Evolutionary conservation across 2,888 invertebrate genomes (phyloP).

Genomic region (Tachina grossa): DNA sequence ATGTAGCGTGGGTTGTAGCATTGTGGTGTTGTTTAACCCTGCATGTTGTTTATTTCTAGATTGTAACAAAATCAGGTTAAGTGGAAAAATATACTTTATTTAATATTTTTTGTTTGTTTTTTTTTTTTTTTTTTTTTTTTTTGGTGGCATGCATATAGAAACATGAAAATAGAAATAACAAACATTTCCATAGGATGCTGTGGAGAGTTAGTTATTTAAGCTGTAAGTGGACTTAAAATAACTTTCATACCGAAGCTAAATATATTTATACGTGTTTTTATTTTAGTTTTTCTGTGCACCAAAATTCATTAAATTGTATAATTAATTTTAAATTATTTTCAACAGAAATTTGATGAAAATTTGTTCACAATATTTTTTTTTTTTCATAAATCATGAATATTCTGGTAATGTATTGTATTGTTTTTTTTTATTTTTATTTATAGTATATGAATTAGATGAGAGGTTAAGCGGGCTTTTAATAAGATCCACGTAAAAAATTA

Average conservation of each 20-base stretch:
- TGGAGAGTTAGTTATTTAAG: slow-evolving; percentile 57
- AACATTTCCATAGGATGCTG: slow-evolving; percentile 41
- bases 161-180: slow-evolving; percentile 11
- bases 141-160: slow-evolving; percentile 9
- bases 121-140: slow-evolving; percentile 13
- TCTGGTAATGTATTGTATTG: background rate
- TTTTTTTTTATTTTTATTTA: background rate
- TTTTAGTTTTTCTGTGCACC: background rate
- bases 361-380: background rate
- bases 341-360: background rate
- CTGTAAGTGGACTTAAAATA: slow-evolving; percentile 56
- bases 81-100: slow-evolving; percentile 68
- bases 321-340: slow-evolving; percentile 27
- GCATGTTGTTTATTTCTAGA: slow-evolving; percentile 64
- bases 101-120: background rate
- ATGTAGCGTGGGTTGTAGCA: slow-evolving; percentile 38
- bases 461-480: no score
- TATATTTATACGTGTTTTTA: slow-evolving; percentile 24
- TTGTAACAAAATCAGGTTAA: slow-evolving; percentile 70
- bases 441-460: no score
- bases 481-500: no score
- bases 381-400: slow-evolving; percentile 1
- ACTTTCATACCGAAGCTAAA: slow-evolving; percentile 43
- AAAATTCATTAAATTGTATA: slow-evolving; percentile 28
- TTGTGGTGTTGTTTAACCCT: slow-evolving; percentile 47